Evolutionary conservation across 1,140 invertebrate species (phyloP).

Genomic region (Sweltsa coloradensis): DNA sequence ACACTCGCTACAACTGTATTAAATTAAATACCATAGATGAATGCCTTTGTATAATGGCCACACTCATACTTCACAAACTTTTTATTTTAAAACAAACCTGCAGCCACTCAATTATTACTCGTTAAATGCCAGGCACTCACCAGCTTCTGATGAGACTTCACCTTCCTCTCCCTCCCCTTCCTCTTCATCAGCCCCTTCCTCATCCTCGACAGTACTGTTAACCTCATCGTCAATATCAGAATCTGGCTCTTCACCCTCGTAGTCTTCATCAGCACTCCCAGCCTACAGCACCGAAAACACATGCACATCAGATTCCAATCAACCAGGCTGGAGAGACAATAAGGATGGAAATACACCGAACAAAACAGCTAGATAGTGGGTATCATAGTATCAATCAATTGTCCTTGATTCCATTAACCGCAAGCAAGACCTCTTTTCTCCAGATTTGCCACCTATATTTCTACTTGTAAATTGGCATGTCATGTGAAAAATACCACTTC

Average conservation of each 20-base stretch:
- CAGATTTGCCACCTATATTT: not conserved
- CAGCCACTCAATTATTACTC: too few species aligned
- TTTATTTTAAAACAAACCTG: too few species aligned
- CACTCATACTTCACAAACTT: too few species aligned
- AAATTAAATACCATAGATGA: too few species aligned
- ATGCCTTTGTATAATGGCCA: too few species aligned
- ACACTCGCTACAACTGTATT: too few species aligned
- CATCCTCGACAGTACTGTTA: slow-evolving; percentile 46
- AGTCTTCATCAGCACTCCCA: slow-evolving; percentile 51
- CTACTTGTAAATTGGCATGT: too few species aligned
- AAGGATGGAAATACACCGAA: not conserved
- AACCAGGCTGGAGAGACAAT: not conserved
- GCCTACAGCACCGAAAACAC: slow-evolving; percentile 26
- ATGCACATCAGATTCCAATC: not conserved
- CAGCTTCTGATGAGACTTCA: too few species aligned
- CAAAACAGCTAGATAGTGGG: not conserved
- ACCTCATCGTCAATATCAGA: slow-evolving; percentile 42
- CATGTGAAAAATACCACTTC: too few species aligned
- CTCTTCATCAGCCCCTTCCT: slow-evolving; percentile 42
- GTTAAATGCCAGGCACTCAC: too few species aligned
- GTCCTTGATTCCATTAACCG: not conserved
- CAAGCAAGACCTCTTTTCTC: not conserved
- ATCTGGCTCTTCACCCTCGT: slow-evolving; percentile 45
- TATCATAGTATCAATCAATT: not conserved
- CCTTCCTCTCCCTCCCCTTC: slow-evolving; percentile 32